Conservation (phyloP, 2,888 invertebrate species). For the Slavum lentiscoides region DNA sequence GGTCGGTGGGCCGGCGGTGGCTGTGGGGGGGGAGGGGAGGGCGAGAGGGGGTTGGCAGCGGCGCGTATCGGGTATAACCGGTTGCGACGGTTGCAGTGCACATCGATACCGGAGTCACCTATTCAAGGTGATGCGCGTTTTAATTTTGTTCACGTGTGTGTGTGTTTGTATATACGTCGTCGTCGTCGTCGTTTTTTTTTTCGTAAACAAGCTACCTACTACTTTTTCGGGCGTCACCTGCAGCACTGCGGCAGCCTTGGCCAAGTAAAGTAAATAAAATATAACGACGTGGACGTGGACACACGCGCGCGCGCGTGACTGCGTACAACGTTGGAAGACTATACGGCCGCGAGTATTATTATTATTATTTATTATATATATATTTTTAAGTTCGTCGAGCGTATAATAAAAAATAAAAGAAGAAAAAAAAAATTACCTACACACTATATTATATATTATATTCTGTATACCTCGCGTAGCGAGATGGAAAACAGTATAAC, state of each 20-base stretch:
- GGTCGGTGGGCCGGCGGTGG: neutral
- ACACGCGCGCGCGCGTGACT: neutral
- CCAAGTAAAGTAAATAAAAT: constrained; percentile 32
- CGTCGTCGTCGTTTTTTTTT: constrained; percentile 5
- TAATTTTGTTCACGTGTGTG: constrained; percentile 40
- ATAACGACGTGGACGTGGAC: neutral
- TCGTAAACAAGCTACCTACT: constrained; percentile 7
- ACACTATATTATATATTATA: too few species aligned
- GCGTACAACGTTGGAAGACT: too few species aligned
- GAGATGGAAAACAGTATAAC: too few species aligned
- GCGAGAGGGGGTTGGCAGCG: too few species aligned
- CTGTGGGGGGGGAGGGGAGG: too few species aligned
- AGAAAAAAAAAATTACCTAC: too few species aligned
- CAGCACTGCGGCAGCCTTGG: constrained; percentile 25
- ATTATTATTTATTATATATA: too few species aligned
- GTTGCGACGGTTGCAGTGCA: constrained; percentile 29
- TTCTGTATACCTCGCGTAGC: too few species aligned
- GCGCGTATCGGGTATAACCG: constrained; percentile 46
- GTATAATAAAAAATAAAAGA: too few species aligned
- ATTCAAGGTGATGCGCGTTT: constrained; percentile 50
- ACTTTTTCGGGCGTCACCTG: constrained; percentile 27
- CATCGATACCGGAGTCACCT: constrained; percentile 22
- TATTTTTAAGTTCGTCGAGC: too few species aligned
- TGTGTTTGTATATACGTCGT: neutral
- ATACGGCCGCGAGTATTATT: too few species aligned